phyloP scores from a whole-genome alignment of 2,113 vertebrate species.

The Silurus asotus region DNA sequence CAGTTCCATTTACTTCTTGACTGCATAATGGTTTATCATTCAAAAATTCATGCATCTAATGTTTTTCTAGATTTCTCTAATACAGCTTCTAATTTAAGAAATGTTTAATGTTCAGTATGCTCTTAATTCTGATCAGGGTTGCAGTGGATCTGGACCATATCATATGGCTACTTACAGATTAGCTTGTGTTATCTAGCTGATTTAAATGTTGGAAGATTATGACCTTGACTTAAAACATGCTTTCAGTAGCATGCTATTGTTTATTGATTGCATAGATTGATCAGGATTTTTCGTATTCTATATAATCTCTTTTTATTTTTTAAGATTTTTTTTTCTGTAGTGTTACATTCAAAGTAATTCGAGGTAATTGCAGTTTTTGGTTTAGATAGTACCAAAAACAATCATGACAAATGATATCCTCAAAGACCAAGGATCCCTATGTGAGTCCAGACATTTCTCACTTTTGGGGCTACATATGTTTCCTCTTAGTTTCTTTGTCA shows the following conservation, averaged over 20 bases:
- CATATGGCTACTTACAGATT: background rate
- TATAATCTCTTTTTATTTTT: background rate
- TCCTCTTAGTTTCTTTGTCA: background rate
- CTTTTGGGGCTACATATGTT: background rate
- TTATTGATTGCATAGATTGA: background rate
- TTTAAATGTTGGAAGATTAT: background rate
- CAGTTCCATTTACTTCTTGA: background rate
- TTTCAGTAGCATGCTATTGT: background rate
- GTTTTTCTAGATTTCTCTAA: background rate
- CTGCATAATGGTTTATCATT: background rate
- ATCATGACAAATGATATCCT: background rate
- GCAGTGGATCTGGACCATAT: background rate
- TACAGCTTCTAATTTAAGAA: background rate
- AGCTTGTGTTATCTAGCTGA: background rate
- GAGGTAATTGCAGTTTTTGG: background rate
- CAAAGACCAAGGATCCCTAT: background rate
- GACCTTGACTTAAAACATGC: background rate
- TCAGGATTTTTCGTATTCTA: background rate
- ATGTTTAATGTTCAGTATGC: background rate
- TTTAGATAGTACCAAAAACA: background rate
- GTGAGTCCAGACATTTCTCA: background rate
- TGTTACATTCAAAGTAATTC: background rate
- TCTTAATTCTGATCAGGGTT: background rate
- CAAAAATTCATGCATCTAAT: background rate
- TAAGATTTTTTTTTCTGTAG: background rate